A percentile compares a stretch with the other conserved stretches of the same genome.
Evolutionary conservation across 2,113 vertebrate genomes (phyloP).

Genomic region (Atlantisia rogersi): DNA sequence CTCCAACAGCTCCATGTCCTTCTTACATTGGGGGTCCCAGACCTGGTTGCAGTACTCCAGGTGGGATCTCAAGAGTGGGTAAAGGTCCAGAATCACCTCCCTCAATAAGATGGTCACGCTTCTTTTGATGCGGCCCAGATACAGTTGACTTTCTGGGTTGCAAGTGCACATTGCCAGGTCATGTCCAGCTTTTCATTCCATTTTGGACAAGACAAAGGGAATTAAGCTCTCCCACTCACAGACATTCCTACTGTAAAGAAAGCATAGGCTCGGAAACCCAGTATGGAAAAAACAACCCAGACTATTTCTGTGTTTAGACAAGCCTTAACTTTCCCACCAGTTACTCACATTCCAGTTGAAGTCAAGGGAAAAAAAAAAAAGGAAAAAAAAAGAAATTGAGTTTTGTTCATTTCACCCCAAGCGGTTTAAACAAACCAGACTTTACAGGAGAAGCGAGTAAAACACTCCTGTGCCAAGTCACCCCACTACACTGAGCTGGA

Average conservation of each 20-base stretch:
- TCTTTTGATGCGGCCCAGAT: too few relatives aligned
- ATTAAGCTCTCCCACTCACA: background rate
- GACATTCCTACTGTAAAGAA: background rate
- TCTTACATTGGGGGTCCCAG: too few relatives aligned
- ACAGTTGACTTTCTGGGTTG: too few relatives aligned
- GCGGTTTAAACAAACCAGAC: slow-evolving; percentile 18
- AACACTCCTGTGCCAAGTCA: background rate
- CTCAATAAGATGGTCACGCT: too few relatives aligned
- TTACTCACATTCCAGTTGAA: background rate
- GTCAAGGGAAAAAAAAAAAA: background rate
- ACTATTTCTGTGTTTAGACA: background rate
- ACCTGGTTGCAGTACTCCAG: too few relatives aligned
- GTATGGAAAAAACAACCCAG: background rate
- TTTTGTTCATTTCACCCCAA: background rate
- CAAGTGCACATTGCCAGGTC: too few relatives aligned
- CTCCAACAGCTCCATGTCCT: too few relatives aligned
- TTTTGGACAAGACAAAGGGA: background rate
- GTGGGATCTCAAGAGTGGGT: too few relatives aligned
- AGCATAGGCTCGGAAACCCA: background rate
- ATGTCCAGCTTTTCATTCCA: too few relatives aligned
- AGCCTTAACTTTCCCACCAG: slow-evolving; percentile 4
- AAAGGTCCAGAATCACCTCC: too few relatives aligned
- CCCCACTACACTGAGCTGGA: slow-evolving; percentile 4
- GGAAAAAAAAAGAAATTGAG: background rate
- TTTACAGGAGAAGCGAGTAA: background rate